Percentiles rank a stretch among this genome's conserved stretches.
phyloP scores from a whole-genome alignment of 2,113 vertebrate species.

The Centropus unirufus region DNA sequence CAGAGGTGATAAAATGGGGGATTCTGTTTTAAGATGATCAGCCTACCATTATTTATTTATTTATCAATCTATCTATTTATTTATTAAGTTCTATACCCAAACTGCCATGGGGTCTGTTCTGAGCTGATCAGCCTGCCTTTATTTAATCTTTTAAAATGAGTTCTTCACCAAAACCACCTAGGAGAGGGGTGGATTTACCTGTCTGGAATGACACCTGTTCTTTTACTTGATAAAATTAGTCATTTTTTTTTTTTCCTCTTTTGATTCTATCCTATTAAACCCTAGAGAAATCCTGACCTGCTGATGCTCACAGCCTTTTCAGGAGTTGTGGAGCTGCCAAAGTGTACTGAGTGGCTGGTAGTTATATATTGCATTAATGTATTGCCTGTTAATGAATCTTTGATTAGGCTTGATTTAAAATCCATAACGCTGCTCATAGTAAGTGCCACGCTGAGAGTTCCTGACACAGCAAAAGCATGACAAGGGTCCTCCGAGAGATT shows the following conservation, averaged over 20 bases:
- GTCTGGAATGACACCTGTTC: background rate
- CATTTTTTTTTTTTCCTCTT: background rate
- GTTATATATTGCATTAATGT: slow-evolving; percentile 13
- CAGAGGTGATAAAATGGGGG: background rate
- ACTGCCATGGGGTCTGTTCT: background rate
- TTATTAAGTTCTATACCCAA: background rate
- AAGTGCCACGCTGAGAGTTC: background rate
- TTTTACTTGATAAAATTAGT: background rate
- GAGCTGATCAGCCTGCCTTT: background rate
- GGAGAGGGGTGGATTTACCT: background rate
- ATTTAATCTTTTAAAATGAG: background rate
- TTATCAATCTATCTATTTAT: background rate
- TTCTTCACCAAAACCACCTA: background rate
- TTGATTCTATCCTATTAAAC: background rate
- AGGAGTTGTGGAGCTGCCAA: background rate
- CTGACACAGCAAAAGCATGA: slow-evolving; percentile 25
- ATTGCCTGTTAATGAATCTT: slow-evolving; percentile 72
- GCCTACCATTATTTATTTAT: background rate
- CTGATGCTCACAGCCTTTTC: background rate
- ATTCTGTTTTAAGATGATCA: background rate
- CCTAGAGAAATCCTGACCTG: slow-evolving; percentile 14
- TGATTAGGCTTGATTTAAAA: slow-evolving; percentile 72
- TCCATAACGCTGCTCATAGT: slow-evolving; percentile 24
- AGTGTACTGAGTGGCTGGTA: background rate
- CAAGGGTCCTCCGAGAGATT: slow-evolving; percentile 23